Base-by-base conservation (phyloP, 1,140 invertebrate genomes). In the Polyergus mexicanus region DNA sequence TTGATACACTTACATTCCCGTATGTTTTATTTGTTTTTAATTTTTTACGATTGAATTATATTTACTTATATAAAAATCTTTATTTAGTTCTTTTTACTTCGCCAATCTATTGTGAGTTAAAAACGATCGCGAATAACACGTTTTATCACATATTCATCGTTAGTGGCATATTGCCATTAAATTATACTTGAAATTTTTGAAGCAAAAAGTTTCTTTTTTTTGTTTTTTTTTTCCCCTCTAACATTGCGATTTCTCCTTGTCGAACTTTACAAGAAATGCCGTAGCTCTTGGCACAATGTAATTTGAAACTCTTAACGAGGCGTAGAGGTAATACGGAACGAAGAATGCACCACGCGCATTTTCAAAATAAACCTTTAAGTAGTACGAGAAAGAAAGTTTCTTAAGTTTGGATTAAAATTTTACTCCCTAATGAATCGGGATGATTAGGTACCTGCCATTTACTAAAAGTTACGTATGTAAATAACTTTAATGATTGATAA, bases 301-400 rank as follows among this genome's bases (percentile, higher is more conserved):
- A 83, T 62, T 68, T 74, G 78, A 74, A 83, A 83, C 78, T 83
- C 78, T 74, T 83, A 74, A 83, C 68, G 68, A 83, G 38, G 13
- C 68, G 68, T 56, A 80, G n/a, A 54, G 44, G 35, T 72, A 72
- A 78, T 41, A n/a, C 22, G 13, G 3, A 44, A 25, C 13, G 44
- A 8, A 2, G 32, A 72, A 60, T 83, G 68, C 38, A 47, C 68
- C 38, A 47, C 68, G 68, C 3, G 38, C 25, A 62, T 83, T 83
- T 72, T 62, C 38, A 74, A 83, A 81, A 58, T 47, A 71, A 83
- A 35, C 66, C 38, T 44, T 72, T 58, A 58, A 83, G 38, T n/a
- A 41, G 10, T n/a, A 16, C 7, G 44, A 51, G 47, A 19, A 13
- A 51, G 47, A 60, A 83, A 81, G 47, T 80, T 80, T 80, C 41